phyloP scores from a whole-genome alignment of 2,888 invertebrate genomes.

The Pogonocherus hispidulus region DNA sequence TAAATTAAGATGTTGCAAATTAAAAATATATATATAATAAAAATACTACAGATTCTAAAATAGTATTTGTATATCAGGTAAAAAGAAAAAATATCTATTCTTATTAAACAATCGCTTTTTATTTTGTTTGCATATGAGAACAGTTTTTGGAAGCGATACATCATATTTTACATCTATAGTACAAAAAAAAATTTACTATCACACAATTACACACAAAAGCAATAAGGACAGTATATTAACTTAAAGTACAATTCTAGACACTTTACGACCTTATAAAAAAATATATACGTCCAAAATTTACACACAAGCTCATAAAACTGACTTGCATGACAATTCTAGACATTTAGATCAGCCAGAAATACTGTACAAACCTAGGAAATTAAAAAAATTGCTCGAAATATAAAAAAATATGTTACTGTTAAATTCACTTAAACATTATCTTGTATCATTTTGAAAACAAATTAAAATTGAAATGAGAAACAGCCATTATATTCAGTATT shows the following conservation, averaged over 20 bases:
- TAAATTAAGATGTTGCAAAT: too few species aligned
- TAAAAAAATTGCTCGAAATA: neutral
- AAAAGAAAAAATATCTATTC: neutral
- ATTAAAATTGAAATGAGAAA: too few species aligned
- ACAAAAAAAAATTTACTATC: slow-evolving; percentile 72
- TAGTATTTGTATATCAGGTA: too few species aligned
- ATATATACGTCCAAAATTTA: slow-evolving; percentile 32
- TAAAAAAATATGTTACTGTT: neutral
- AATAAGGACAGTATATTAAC: slow-evolving; percentile 60
- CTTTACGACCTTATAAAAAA: slow-evolving; percentile 36
- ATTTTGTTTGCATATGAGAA: slow-evolving; percentile 51
- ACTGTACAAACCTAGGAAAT: slow-evolving; percentile 16
- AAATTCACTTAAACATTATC: too few species aligned
- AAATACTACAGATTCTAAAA: too few species aligned
- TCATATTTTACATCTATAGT: slow-evolving; percentile 74
- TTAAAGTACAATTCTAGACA: slow-evolving; percentile 47
- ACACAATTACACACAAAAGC: slow-evolving; percentile 69
- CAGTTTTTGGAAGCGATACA: slow-evolving; percentile 68
- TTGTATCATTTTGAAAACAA: too few species aligned
- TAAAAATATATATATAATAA: too few species aligned
- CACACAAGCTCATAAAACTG: slow-evolving; percentile 28
- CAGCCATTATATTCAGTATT: too few species aligned
- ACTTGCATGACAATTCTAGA: slow-evolving; percentile 18
- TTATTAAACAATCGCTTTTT: slow-evolving; percentile 55
- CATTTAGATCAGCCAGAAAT: slow-evolving; percentile 13